phyloP scores from a whole-genome alignment of 2,888 invertebrate genomes.

The Drosophila meridionalis region DNA sequence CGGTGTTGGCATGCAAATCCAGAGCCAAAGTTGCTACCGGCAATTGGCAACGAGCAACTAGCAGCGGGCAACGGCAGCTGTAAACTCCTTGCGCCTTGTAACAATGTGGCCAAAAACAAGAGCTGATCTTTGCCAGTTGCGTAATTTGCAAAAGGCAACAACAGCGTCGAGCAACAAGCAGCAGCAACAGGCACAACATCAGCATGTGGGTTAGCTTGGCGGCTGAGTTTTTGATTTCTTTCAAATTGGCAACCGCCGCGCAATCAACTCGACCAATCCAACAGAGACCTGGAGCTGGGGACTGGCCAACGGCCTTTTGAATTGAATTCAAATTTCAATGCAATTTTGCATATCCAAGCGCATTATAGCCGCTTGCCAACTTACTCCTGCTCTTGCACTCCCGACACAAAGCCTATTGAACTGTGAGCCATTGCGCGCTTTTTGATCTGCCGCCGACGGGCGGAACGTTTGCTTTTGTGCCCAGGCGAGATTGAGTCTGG shows the following conservation, averaged over 20 bases:
- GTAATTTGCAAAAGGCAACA: slow-evolving; percentile 70
- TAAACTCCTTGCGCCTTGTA: slow-evolving; percentile 56
- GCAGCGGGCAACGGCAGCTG: slow-evolving; percentile 55
- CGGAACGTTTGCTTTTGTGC: slow-evolving; percentile 56
- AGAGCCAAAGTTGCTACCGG: slow-evolving; percentile 49
- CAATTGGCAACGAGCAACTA: slow-evolving; percentile 41
- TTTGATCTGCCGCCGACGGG: slow-evolving; percentile 75
- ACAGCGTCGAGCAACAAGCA: slow-evolving; percentile 35
- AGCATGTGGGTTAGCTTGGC: slow-evolving; percentile 38
- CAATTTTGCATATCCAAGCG: slow-evolving; percentile 84
- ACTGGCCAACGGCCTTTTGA: slow-evolving; percentile 71
- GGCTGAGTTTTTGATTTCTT: slow-evolving; percentile 80
- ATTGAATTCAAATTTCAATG: slow-evolving; percentile 84
- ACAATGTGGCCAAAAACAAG: slow-evolving; percentile 75
- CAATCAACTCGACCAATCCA: slow-evolving; percentile 68
- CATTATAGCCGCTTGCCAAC: slow-evolving; percentile 81
- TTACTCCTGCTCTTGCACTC: slow-evolving; percentile 61
- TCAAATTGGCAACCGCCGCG: slow-evolving; percentile 79
- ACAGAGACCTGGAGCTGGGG: slow-evolving; percentile 9
- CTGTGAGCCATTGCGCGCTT: slow-evolving; percentile 64
- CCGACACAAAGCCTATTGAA: slow-evolving; percentile 77
- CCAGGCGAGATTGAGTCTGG: slow-evolving; percentile 64
- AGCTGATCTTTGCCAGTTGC: slow-evolving; percentile 69
- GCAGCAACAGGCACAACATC: slow-evolving; percentile 34
- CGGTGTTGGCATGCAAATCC: slow-evolving; percentile 65